Evolutionary conservation across 1,140 invertebrate species (phyloP).

Genomic region (Ceratina calcarata): DNA sequence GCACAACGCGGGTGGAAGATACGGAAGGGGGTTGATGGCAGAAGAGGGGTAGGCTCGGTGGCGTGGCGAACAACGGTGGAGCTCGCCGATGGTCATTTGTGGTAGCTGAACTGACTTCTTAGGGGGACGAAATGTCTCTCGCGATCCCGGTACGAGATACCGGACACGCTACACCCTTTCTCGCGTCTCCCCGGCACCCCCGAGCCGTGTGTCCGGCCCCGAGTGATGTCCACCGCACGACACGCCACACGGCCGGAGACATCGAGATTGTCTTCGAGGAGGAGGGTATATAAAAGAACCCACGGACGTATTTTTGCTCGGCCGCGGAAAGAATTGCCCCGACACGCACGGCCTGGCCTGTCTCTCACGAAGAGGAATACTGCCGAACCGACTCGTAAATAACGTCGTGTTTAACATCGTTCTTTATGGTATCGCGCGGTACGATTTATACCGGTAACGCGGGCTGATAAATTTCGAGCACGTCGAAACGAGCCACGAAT

Average conservation of each 20-base stretch:
- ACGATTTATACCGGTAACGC: slow-evolving; percentile 42
- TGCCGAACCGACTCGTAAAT: slow-evolving; percentile 58
- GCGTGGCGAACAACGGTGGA: slow-evolving; percentile 46
- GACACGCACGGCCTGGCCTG: slow-evolving; percentile 60
- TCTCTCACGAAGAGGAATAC: slow-evolving; percentile 62
- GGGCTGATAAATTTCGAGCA: slow-evolving; percentile 45
- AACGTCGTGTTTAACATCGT: slow-evolving; percentile 61
- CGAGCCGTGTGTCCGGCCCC: slow-evolving; percentile 19
- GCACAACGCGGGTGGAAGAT: slow-evolving; percentile 63
- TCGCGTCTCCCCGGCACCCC: slow-evolving; percentile 49
- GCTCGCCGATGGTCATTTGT: slow-evolving; percentile 79
- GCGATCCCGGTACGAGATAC: slow-evolving; percentile 77
- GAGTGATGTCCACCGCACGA: slow-evolving; percentile 72
- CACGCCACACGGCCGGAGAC: slow-evolving; percentile 66
- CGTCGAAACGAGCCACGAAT: slow-evolving; percentile 17
- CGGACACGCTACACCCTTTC: slow-evolving; percentile 77
- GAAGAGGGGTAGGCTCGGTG: slow-evolving; percentile 53
- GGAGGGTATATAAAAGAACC: slow-evolving; percentile 65
- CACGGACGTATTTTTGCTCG: slow-evolving; percentile 58
- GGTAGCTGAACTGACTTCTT: slow-evolving; percentile 66
- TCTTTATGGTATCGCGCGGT: slow-evolving; percentile 40
- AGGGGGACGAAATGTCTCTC: slow-evolving; percentile 78
- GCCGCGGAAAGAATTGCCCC: slow-evolving; percentile 62
- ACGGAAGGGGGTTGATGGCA: slow-evolving; percentile 55
- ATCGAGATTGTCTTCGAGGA: slow-evolving; percentile 68